phyloP scores from a whole-genome alignment of 2,797 vertebrate genomes.

The Eospalax fontanierii region DNA sequence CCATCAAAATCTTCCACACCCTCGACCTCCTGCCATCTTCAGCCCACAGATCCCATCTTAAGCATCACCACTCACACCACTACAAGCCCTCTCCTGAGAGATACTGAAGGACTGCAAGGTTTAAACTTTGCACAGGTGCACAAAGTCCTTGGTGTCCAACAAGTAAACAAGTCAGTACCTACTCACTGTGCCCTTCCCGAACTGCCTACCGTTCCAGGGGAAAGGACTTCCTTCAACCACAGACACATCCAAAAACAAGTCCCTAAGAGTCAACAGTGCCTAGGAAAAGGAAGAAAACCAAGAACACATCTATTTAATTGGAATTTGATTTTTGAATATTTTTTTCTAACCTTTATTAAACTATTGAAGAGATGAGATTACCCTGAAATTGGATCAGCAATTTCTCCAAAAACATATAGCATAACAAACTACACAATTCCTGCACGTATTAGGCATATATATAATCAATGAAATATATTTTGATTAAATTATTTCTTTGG shows the following conservation, averaged over 20 bases:
- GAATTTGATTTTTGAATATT: conserved; percentile 30
- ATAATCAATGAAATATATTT: not conserved
- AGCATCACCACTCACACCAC: conserved; percentile 93
- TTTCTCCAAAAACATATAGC: not conserved
- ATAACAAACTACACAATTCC: accelerated
- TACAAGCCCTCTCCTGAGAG: conserved; percentile 93
- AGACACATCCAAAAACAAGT: conserved; percentile 15
- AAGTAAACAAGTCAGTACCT: not conserved
- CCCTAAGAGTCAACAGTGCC: not conserved
- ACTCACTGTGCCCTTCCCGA: not conserved
- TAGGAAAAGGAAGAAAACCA: not conserved
- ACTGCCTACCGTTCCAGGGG: conserved; percentile 32
- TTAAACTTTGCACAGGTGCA: accelerated
- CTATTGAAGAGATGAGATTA: not conserved
- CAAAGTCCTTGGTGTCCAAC: not conserved
- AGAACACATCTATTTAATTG: conserved; percentile 27
- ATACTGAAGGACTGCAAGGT: conserved; percentile 88
- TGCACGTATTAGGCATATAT: accelerated
- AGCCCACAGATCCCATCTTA: conserved; percentile 92
- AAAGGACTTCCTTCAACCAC: conserved; percentile 58
- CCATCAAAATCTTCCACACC: conserved; percentile 94
- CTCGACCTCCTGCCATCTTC: conserved; percentile 90
- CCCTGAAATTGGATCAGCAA: not conserved
- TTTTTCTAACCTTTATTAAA: not conserved
- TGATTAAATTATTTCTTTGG: not conserved